Conservation (phyloP, 2,888 invertebrate genomes). For the Erebia palarica region DNA sequence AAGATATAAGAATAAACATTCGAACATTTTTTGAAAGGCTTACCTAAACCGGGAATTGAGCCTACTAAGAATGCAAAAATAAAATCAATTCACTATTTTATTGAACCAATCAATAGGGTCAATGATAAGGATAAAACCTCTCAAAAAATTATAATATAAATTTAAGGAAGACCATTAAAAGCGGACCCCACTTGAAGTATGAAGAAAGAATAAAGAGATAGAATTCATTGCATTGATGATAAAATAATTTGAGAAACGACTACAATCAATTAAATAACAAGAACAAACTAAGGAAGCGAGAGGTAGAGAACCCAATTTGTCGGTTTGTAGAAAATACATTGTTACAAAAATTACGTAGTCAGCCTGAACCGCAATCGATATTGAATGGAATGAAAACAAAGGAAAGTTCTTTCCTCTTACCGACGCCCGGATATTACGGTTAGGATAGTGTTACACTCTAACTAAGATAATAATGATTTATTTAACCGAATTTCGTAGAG, state of each 20-base stretch:
- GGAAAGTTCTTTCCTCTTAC: constrained; percentile 24
- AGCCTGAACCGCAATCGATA: constrained; percentile 39
- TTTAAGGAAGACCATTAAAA: no score
- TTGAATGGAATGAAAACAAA: constrained; percentile 43
- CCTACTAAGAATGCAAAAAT: no score
- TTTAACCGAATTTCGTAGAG: no score
- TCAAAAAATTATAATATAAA: no score
- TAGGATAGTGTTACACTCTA: constrained; percentile 14
- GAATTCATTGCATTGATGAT: not conserved
- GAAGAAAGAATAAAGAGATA: no score
- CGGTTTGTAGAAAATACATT: constrained; percentile 34
- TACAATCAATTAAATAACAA: constrained; percentile 23
- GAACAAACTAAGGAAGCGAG: constrained; percentile 22
- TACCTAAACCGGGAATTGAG: no score
- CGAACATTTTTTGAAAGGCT: no score
- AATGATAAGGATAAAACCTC: no score
- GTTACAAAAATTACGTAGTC: constrained; percentile 38
- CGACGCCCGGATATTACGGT: constrained; percentile 20
- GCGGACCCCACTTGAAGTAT: no score
- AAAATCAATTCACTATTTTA: no score
- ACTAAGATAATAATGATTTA: not conserved
- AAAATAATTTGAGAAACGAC: constrained; percentile 9
- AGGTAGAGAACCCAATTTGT: constrained; percentile 18
- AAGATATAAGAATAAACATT: no score
- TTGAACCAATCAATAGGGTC: no score